Percentiles rank a stretch among this genome's conserved stretches.
phyloP scores from a whole-genome alignment of 2,888 invertebrate species.

The Tiphia femorata region DNA sequence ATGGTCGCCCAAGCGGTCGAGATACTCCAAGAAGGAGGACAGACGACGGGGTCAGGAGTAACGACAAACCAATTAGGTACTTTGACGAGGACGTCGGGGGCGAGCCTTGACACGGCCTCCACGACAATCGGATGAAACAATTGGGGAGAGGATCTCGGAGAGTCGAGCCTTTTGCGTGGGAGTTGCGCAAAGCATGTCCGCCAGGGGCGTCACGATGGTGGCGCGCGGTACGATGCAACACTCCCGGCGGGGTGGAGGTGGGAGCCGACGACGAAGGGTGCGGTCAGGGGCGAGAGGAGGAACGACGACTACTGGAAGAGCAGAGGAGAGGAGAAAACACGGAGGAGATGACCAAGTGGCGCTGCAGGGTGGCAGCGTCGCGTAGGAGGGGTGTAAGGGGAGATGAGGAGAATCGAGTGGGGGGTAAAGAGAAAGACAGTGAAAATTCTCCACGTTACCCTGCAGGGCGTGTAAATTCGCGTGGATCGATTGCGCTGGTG shows the following conservation, averaged over 20 bases:
- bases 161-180: slow-evolving; percentile 3
- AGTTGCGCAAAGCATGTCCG: slow-evolving; percentile 7
- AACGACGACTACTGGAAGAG: background rate
- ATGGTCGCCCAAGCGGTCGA: too few species aligned
- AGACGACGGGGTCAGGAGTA: too few species aligned
- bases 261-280: background rate
- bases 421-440: slow-evolving; percentile 40
- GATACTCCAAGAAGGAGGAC: too few species aligned
- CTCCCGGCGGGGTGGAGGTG: too few species aligned
- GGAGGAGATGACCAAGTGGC: slow-evolving; percentile 1
- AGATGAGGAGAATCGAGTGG: slow-evolving; percentile 3
- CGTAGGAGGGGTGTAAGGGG: slow-evolving; percentile 10
- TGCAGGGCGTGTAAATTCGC: slow-evolving; percentile 58
- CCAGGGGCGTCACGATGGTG: slow-evolving; percentile 23
- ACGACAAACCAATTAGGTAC: slow-evolving; percentile 57
- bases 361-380: slow-evolving; percentile 9
- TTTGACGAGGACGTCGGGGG: slow-evolving; percentile 31
- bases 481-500: slow-evolving; percentile 50
- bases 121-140: slow-evolving; percentile 56
- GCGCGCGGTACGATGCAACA: too few species aligned
- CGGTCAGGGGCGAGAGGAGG: background rate
- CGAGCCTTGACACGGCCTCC: slow-evolving; percentile 34
- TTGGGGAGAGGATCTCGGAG: slow-evolving; percentile 35
- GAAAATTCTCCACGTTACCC: slow-evolving; percentile 53
- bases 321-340: background rate